phyloP scores from a whole-genome alignment of 2,888 invertebrate species.

The Papilio demoleus region DNA sequence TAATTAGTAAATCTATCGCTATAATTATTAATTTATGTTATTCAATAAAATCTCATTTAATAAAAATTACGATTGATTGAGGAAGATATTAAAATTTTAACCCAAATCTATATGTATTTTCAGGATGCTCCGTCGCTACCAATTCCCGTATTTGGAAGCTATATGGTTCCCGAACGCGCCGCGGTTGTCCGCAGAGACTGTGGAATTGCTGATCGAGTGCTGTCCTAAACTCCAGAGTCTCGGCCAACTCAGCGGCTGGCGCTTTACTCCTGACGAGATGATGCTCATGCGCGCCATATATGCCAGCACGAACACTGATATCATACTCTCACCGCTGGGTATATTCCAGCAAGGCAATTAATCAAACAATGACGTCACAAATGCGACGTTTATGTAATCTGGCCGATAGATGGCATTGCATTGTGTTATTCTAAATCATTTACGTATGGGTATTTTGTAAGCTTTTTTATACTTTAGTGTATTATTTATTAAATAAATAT shows the following conservation, averaged over 20 bases:
- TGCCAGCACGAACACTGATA: constrained; percentile 86
- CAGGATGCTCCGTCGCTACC: constrained; percentile 86
- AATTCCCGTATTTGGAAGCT: constrained; percentile 85
- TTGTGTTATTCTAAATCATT: neutral
- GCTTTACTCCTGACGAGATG: constrained; percentile 86
- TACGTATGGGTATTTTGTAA: neutral
- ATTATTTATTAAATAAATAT: constrained; percentile 12
- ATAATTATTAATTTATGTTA: too few relatives aligned
- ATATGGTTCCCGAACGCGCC: constrained; percentile 88
- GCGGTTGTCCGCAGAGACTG: constrained; percentile 84
- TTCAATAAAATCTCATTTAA: too few relatives aligned
- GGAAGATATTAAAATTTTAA: neutral
- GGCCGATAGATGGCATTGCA: neutral
- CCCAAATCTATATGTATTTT: constrained; percentile 48
- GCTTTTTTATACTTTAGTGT: neutral
- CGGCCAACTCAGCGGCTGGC: constrained; percentile 88
- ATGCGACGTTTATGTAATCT: neutral
- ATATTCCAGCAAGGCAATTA: constrained; percentile 74
- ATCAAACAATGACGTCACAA: too few relatives aligned
- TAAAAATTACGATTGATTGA: too few relatives aligned
- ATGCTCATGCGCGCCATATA: constrained; percentile 86
- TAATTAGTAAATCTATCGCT: too few relatives aligned
- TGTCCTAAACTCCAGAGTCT: constrained; percentile 86
- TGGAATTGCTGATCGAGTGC: constrained; percentile 86
- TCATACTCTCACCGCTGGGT: constrained; percentile 85